Evolutionary conservation across 2,113 vertebrate genomes (phyloP).

Genomic region (Cranoglanis bouderius): DNA sequence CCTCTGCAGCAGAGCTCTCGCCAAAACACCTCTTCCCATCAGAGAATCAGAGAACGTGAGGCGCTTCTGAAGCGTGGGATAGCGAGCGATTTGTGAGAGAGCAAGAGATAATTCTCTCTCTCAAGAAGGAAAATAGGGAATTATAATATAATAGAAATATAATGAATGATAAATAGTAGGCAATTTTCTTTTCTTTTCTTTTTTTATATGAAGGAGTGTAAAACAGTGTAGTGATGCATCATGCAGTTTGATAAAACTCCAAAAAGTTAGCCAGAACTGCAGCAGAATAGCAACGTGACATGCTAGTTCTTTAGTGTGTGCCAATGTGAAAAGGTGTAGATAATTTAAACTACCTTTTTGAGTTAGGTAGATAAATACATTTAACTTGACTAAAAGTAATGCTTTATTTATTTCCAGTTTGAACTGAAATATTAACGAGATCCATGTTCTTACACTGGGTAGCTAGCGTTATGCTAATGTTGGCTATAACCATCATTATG

Average conservation of each 20-base stretch:
- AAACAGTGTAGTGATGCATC: too few relatives aligned
- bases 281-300: not conserved
- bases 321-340: too few relatives aligned
- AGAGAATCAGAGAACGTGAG: constrained; percentile 9
- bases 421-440: not conserved
- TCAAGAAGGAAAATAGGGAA: not conserved
- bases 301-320: not conserved
- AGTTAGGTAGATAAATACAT: not conserved
- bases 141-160: not conserved
- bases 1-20: constrained; percentile 2
- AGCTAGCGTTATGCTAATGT: too few relatives aligned
- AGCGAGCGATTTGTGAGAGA: not conserved
- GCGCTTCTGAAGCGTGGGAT: constrained; percentile 1
- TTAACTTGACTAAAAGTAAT: not conserved
- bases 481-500: too few relatives aligned
- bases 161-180: not conserved
- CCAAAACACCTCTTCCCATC: not conserved
- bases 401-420: not conserved
- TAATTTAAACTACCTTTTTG: too few relatives aligned
- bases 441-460: not conserved
- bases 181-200: not conserved
- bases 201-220: not conserved
- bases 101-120: not conserved
- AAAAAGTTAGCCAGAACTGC: not conserved
- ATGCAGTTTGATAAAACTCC: not conserved